Percentiles rank a stretch among this genome's conserved stretches.
phyloP scores from a whole-genome alignment of 2,797 vertebrate species.

The Harpagifer antarcticus region DNA sequence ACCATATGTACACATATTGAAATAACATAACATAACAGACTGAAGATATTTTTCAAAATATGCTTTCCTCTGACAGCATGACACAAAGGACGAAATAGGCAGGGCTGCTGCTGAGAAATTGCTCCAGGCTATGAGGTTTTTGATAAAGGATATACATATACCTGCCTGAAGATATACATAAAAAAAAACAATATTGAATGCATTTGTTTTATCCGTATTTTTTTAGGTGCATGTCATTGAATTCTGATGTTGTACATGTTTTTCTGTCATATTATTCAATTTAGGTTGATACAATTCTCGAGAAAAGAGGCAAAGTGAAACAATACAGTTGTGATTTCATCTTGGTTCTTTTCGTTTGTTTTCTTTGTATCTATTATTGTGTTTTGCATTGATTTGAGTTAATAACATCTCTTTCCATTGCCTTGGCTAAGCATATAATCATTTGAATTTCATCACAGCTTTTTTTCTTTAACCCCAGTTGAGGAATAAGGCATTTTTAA shows the following conservation, averaged over 20 bases:
- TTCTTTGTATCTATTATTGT: not conserved
- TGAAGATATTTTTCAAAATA: not conserved
- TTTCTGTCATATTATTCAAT: too few relatives aligned
- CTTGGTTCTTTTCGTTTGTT: not conserved
- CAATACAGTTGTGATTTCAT: not conserved
- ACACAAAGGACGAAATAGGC: not conserved
- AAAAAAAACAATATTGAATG: not conserved
- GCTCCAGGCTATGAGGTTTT: not conserved
- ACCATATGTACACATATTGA: not conserved
- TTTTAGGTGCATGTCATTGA: too few relatives aligned
- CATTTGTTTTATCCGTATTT: too few relatives aligned
- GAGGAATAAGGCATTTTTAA: not conserved
- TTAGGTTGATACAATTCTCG: too few relatives aligned
- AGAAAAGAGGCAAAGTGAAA: not conserved
- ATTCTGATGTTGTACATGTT: too few relatives aligned
- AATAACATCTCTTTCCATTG: not conserved
- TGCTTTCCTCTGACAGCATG: not conserved
- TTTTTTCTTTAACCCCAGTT: not conserved
- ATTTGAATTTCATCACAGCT: not conserved
- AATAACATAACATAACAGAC: not conserved
- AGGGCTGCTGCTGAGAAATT: not conserved
- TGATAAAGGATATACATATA: not conserved
- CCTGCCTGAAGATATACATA: not conserved
- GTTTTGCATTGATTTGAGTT: not conserved
- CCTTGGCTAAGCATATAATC: not conserved